These are phyloP conservation scores for Venturia canescens DNA, from an alignment of 1,140 invertebrate species.

Conservation along the genomic window DNA sequence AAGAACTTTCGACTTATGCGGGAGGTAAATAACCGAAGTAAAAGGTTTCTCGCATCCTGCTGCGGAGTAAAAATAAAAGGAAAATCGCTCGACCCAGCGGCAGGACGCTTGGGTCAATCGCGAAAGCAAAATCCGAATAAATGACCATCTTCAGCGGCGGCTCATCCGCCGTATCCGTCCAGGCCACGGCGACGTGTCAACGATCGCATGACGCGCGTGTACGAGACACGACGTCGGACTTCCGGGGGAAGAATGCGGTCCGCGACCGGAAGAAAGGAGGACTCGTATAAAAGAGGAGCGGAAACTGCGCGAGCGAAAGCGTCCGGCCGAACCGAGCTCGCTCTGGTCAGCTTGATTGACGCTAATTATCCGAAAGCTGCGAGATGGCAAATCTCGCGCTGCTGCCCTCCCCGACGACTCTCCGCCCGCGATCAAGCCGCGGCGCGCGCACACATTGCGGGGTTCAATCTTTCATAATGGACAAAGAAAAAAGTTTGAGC, in stretches of 20 bases:
- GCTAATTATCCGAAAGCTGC: conserved; percentile 29
- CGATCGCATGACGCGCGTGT: too few relatives aligned
- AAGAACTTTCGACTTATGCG: neutral
- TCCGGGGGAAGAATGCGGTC: neutral
- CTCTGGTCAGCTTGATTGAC: conserved; percentile 34
- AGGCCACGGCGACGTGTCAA: too few relatives aligned
- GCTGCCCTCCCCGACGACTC: too few relatives aligned
- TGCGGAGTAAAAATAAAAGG: neutral
- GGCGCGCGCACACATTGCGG: neutral
- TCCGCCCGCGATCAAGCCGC: neutral
- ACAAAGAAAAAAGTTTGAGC: neutral
- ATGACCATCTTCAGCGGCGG: too few relatives aligned
- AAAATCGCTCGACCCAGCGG: neutral
- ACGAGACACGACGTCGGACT: too few relatives aligned
- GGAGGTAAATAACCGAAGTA: neutral
- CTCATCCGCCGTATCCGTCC: too few relatives aligned
- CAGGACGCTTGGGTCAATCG: too few relatives aligned
- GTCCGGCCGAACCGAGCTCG: neutral
- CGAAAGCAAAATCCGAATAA: too few relatives aligned
- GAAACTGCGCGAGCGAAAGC: neutral
- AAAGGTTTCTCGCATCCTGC: neutral
- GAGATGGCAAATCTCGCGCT: neutral
- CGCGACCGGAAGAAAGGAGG: neutral
- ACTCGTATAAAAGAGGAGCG: conserved; percentile 6
- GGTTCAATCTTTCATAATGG: neutral